Evolutionary conservation across 2,888 invertebrate species (phyloP), one percentile per base, ranked within the genome.

Genomic region (Eulithis testata): DNA sequence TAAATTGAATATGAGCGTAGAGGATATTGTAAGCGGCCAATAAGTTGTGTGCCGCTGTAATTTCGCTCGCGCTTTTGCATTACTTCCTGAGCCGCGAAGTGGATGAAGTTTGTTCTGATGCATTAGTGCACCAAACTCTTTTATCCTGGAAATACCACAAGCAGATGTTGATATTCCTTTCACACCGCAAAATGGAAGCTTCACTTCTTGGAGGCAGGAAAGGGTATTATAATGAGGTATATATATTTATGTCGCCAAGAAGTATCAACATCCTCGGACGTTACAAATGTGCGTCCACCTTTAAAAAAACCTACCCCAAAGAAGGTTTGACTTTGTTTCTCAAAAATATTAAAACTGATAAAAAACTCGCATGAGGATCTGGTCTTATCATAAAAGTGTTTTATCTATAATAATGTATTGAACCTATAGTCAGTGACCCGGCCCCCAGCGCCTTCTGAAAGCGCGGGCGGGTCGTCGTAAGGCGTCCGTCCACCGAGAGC

Each of bases 381-480:
- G 31, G 6, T 31, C 6, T 31, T 4, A 31, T 31, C 6, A 31
- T 31, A 1, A 31, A 21, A 31, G 31, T 31, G 3, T 31, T 40
- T 40, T 40, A 2, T 40, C 8, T 40, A 40, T 5, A 40, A 40
- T 40, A 40, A 40, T 9, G 40, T 9, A 9, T 9, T 9, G 6
- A 71, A 90, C 90, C 97, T 94, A 82, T 99, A 99, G 86, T 99
- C 99, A 0, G 98, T 97, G 50, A 99, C 97, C 50, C 98, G 94
- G 0, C 99, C 99, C 0, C 99, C 99, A 45, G 96, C 96, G 0
- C 99, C 99, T 88, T 99, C 99, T 37, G 97, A 97, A 58, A 99
- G 97, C 0, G 98, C 97, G 0, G 99, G 99, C 0, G 98, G 98
- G 86, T 99, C 99, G 84, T 99, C 99, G 60, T 98, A 94, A 4